phyloP scores from a whole-genome alignment of 2,888 invertebrate species.

The Linhomoeus sp. region DNA sequence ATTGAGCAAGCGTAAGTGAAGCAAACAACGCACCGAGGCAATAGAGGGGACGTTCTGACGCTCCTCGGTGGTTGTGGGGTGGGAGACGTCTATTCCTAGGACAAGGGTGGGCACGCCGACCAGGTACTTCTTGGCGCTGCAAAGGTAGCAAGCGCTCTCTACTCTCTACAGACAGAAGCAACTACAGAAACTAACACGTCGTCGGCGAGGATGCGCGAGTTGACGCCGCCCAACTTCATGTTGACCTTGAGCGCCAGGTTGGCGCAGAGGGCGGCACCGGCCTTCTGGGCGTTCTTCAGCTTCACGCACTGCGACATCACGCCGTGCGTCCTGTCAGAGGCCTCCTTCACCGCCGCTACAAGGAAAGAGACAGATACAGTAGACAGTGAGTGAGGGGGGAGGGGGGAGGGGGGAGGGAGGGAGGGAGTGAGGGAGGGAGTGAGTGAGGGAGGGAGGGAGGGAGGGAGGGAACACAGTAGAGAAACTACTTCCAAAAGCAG shows the following conservation, averaged over 20 bases:
- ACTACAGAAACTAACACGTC: conserved; percentile 5
- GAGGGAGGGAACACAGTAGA: too few relatives aligned
- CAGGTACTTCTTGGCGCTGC: too few relatives aligned
- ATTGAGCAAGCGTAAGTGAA: too few relatives aligned
- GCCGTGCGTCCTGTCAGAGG: conserved; percentile 14
- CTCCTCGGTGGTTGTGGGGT: conserved; percentile 58
- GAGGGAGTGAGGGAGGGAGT: too few relatives aligned
- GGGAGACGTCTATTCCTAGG: conserved; percentile 76
- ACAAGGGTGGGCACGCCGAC: too few relatives aligned
- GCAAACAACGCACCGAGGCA: conserved; percentile 44
- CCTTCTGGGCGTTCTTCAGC: conserved; percentile 21
- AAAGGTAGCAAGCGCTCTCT: background rate
- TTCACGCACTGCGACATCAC: conserved; percentile 30
- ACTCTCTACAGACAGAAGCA: background rate
- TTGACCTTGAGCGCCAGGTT: conserved; percentile 38
- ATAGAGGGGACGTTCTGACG: conserved; percentile 35
- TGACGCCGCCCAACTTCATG: too few relatives aligned
- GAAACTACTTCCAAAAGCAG: too few relatives aligned
- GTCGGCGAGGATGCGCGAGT: conserved; percentile 38
- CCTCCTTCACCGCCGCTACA: conserved; percentile 18
- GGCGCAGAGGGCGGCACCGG: too few relatives aligned
- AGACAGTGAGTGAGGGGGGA: too few relatives aligned
- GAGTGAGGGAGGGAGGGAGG: too few relatives aligned
- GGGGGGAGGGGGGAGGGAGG: too few relatives aligned
- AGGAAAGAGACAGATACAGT: too few relatives aligned